Conservation (phyloP, 2,797 vertebrate genomes). For the Gymnothorax reevesii region DNA sequence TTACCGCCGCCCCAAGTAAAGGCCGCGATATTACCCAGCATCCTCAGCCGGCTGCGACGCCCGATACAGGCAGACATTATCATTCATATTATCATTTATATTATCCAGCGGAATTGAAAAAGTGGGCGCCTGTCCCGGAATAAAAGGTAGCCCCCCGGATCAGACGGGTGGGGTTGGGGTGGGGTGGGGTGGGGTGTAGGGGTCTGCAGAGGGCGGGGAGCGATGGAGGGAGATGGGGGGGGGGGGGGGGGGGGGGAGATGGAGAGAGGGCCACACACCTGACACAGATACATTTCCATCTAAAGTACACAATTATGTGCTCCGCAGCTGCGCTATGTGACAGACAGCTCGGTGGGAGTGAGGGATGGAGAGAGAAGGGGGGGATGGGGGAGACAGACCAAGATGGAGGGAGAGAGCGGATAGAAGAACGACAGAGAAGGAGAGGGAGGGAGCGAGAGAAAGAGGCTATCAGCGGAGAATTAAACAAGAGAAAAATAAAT, state of each 20-base stretch:
- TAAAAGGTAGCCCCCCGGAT: slow-evolving; percentile 25
- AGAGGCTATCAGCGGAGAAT: too few species aligned
- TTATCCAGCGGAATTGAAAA: slow-evolving; percentile 38
- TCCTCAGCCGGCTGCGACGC: slow-evolving; percentile 32
- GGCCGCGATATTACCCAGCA: slow-evolving; percentile 38
- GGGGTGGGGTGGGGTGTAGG: slow-evolving; percentile 18
- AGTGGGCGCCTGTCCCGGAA: slow-evolving; percentile 25
- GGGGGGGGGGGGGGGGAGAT: not conserved
- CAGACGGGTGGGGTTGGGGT: not conserved
- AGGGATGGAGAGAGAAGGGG: not conserved
- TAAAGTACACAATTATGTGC: slow-evolving; percentile 41
- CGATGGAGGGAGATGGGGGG: not conserved
- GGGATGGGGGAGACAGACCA: not conserved
- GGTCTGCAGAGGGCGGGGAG: not conserved
- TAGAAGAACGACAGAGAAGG: not conserved
- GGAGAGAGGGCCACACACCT: slow-evolving; percentile 20
- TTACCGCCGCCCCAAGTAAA: slow-evolving; percentile 24
- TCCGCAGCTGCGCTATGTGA: slow-evolving; percentile 26
- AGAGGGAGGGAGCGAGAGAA: not conserved
- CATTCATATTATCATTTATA: slow-evolving; percentile 49
- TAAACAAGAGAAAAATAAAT: too few species aligned
- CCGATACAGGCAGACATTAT: slow-evolving; percentile 43
- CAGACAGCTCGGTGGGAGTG: slow-evolving; percentile 19
- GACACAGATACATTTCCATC: slow-evolving; percentile 45
- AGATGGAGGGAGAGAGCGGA: not conserved